Evolutionary conservation across 2,113 vertebrate genomes (phyloP), one percentile per base, ranked within the genome.

Genomic region (Chitala chitala): DNA sequence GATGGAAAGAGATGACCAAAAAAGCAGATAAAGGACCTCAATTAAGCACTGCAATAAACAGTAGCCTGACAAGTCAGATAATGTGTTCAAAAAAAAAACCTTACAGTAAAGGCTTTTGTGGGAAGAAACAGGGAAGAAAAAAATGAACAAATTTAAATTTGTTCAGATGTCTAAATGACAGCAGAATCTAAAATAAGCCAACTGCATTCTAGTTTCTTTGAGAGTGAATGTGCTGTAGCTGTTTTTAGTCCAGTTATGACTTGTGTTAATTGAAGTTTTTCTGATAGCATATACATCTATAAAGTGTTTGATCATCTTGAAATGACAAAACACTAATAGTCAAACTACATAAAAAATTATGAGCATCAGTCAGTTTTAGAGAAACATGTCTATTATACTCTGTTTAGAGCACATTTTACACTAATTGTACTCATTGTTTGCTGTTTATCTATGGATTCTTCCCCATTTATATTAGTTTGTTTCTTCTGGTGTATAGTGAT

Each of bases 11-110:
- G 36, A 59, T 74, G 68, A 68, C 46, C 56, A 51, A 24, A 26
- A n/a, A 38, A 65, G 24, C 59, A 31, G 31, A 72, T 68, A 40
- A 40, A 54, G 22, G 50, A 42, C 71, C 44, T 75, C 75, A 73
- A 82, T 81, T 78, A 78, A 66, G 74, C 53, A 48, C 58, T 42
- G 61, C 77, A 79, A 75, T 29, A 64, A 66, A 50, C 69, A 64
- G 50, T 75, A 63, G 72, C 65, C 76, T 72, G 61, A 76, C 73
- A 70, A 59, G 61, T 64, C 6, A 50, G 75, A 76, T 74, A 73
- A 81, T 77, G 69, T 50, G 53, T 68, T 38, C 36, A 56, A 59
- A 72, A 63, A 56, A 50, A 68, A 46, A 72, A 51, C 58, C 68
- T 71, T 68, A 58, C 69, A 73, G 69, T 61, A 77, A 80, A 76